Evolutionary conservation across 1,140 invertebrate species (phyloP).

Genomic region (Carcinoscorpius rotundicauda): DNA sequence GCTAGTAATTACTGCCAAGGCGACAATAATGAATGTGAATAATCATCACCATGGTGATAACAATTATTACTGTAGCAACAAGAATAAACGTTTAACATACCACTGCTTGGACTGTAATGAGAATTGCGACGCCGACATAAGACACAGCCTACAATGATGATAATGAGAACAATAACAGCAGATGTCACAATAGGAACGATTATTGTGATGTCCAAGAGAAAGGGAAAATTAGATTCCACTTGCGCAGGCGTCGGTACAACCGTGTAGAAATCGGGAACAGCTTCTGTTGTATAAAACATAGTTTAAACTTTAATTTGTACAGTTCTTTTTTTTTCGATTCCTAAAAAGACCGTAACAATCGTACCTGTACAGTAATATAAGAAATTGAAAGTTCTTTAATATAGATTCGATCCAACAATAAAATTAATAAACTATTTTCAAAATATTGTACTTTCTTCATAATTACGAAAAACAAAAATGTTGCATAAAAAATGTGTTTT

Average conservation of each 20-base stretch:
- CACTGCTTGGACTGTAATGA: not conserved
- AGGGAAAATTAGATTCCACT: not conserved
- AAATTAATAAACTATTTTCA: too few relatives aligned
- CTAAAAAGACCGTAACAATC: not conserved
- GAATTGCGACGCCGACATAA: not conserved
- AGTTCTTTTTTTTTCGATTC: not conserved
- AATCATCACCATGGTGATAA: too few relatives aligned
- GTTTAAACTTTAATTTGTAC: not conserved
- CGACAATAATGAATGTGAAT: too few relatives aligned
- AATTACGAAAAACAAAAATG: too few relatives aligned
- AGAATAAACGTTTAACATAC: not conserved
- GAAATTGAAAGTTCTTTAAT: too few relatives aligned
- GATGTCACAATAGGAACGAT: not conserved
- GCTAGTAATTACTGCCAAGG: too few relatives aligned
- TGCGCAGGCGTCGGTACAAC: not conserved
- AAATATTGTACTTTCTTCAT: too few relatives aligned
- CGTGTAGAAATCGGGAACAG: not conserved
- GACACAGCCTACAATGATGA: not conserved
- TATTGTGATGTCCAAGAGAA: not conserved
- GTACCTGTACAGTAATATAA: too few relatives aligned
- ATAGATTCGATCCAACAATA: too few relatives aligned
- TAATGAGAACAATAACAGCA: slow-evolving; percentile 2
- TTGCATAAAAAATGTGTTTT: too few relatives aligned
- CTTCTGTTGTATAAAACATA: not conserved
- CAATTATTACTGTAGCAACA: too few relatives aligned